Conservation (phyloP, 53 echinoderm and acorn worm species). For the Crossaster papposus region DNA sequence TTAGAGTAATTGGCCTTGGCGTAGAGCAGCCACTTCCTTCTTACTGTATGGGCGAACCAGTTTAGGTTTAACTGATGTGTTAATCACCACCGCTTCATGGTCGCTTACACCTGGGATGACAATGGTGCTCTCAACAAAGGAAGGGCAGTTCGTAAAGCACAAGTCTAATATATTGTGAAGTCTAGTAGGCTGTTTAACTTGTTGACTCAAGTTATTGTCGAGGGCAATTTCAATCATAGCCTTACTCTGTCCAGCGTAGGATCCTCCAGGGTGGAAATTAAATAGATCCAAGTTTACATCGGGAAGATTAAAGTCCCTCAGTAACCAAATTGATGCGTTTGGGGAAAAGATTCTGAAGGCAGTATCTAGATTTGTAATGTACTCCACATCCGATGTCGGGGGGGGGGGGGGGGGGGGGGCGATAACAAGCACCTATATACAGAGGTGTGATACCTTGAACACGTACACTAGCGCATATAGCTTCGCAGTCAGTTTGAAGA, state of each 20-base stretch:
- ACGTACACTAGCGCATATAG: constrained; percentile 30
- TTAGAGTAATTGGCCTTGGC: background rate
- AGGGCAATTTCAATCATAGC: constrained; percentile 43
- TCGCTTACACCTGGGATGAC: constrained; percentile 64
- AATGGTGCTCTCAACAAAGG: constrained; percentile 38
- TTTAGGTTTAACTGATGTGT: background rate
- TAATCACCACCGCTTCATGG: constrained; percentile 55
- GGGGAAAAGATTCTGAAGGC: constrained; percentile 3
- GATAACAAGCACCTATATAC: constrained; percentile 12
- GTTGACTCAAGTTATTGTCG: constrained; percentile 32
- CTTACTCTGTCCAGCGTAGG: constrained; percentile 47
- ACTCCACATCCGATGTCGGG: background rate
- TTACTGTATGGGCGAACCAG: background rate
- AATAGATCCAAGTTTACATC: constrained; percentile 43
- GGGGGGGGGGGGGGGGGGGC: background rate
- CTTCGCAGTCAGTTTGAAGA: constrained; percentile 31
- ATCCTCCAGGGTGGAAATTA: constrained; percentile 12
- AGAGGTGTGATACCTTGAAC: background rate
- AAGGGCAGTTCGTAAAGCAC: constrained; percentile 14
- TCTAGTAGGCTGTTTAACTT: constrained; percentile 33
- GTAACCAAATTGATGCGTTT: constrained; percentile 3
- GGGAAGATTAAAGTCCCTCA: constrained; percentile 61
- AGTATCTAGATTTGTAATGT: background rate
- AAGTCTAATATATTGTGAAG: background rate
- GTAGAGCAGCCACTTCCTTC: background rate